Evolutionary conservation across 2,888 invertebrate genomes (phyloP).

Genomic region (Yponomeuta evonymella): DNA sequence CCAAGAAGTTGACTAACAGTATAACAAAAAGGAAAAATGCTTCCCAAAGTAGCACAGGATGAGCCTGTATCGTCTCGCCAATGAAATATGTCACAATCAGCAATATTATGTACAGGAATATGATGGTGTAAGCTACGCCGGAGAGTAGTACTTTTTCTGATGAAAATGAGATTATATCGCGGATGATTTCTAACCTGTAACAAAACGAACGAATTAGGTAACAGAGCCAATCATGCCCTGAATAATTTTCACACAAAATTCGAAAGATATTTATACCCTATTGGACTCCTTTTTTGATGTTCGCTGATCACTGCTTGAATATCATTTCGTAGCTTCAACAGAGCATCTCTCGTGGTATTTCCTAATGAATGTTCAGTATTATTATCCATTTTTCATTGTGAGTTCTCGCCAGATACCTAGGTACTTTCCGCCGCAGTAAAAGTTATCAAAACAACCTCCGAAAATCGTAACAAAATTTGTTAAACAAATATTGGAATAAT

Average conservation of each 20-base stretch:
- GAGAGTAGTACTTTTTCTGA: slow-evolving; percentile 64
- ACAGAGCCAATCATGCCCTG: not conserved
- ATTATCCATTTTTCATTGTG: slow-evolving; percentile 45
- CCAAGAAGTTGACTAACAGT: slow-evolving; percentile 56
- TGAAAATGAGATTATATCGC: slow-evolving; percentile 64
- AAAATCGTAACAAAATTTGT: not conserved
- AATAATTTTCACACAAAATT: not conserved
- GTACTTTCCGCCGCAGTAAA: not conserved
- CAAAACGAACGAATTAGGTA: slow-evolving; percentile 16
- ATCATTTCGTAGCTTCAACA: slow-evolving; percentile 82
- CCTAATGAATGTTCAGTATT: slow-evolving; percentile 63
- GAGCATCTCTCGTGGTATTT: slow-evolving; percentile 80
- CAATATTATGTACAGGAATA: slow-evolving; percentile 55
- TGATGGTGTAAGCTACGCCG: slow-evolving; percentile 63
- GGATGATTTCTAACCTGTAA: slow-evolving; percentile 53
- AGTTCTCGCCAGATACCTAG: not conserved
- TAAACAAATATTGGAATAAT: no score
- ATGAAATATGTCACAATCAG: slow-evolving; percentile 58
- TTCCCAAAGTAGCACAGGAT: slow-evolving; percentile 60
- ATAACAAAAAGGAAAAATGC: slow-evolving; percentile 61
- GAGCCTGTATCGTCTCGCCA: slow-evolving; percentile 58
- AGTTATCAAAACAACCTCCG: not conserved
- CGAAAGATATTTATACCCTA: slow-evolving; percentile 61
- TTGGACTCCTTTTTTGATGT: slow-evolving; percentile 75
- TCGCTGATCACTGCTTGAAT: slow-evolving; percentile 79